phyloP scores from a whole-genome alignment of 1,140 invertebrate species.

The Pseudomyrmex sp. region DNA sequence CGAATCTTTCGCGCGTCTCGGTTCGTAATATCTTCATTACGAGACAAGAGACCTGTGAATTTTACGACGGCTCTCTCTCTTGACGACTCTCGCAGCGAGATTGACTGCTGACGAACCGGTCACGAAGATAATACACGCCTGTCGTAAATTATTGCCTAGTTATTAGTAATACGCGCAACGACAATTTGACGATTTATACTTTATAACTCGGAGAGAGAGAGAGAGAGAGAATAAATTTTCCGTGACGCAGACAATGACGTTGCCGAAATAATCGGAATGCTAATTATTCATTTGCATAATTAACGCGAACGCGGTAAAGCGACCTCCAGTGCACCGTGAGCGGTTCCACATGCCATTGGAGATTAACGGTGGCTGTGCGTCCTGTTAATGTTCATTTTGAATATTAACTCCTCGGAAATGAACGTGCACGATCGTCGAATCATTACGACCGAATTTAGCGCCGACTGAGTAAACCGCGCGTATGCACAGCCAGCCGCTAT shows the following conservation, averaged over 20 bases:
- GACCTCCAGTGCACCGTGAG: slow-evolving; percentile 65
- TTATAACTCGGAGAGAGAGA: slow-evolving; percentile 12
- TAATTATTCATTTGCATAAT: slow-evolving; percentile 84
- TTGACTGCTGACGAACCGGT: slow-evolving; percentile 15
- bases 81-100: slow-evolving; percentile 11
- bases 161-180: slow-evolving; percentile 65
- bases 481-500: slow-evolving; percentile 20
- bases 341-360: slow-evolving; percentile 72
- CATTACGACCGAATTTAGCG: slow-evolving; percentile 64
- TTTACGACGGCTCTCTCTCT: slow-evolving; percentile 38
- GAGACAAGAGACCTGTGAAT: slow-evolving; percentile 21
- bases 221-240: slow-evolving; percentile 37
- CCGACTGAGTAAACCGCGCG: slow-evolving; percentile 47
- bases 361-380: slow-evolving; percentile 78
- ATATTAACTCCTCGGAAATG: slow-evolving; percentile 78
- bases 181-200: slow-evolving; percentile 55
- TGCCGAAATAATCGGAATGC: slow-evolving; percentile 82
- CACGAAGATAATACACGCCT: not conserved
- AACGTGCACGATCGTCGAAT: slow-evolving; percentile 63
- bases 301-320: slow-evolving; percentile 79
- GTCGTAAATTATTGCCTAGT: slow-evolving; percentile 59
- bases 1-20: slow-evolving; percentile 7
- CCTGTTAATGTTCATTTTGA: slow-evolving; percentile 79
- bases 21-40: slow-evolving; percentile 59
- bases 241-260: slow-evolving; percentile 50